Base-by-base conservation (phyloP, 2,888 invertebrate genomes). In the Torymus tubicola region DNA sequence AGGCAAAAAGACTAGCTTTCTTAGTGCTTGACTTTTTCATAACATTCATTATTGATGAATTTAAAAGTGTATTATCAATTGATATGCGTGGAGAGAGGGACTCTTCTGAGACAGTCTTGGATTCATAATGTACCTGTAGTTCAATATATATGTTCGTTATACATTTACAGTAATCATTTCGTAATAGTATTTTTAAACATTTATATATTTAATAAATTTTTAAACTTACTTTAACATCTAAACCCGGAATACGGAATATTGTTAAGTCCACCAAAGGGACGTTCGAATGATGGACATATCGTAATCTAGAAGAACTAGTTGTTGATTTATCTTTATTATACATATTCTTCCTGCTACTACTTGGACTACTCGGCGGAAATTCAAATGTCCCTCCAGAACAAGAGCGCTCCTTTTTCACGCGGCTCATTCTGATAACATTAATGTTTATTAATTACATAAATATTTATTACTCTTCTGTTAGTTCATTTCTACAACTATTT, bases 1-100 rank as follows among this genome's bases (percentile, higher is more conserved):
- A 99, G 0, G 97, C 96, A 92, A 98, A 96, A 84, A 99, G 92
- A 83, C 96, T 96, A 78, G 96, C 99, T 90, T 96, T 97, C 91
- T 97, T 99, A 77, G 93, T 94, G 84, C 95, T 95, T 77, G 93
- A 89, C 84, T 94, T 94, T 53, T 93, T 92, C 60, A 82, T 87
- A 52, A 83, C 85, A 24, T 83, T 84, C 5, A 85, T 83, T 24
- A 86, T 84, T 11, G 82, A 80, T 14, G 85, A 84, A 24, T 87
- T 86, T 11, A 91, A 87, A 76, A 90, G 91, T 12, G 88, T 84
- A 74, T 87, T 88, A n/a, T 91, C 91, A 2, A 88, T 85, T 12
- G 91, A 90, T 42, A 89, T 86, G 2, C 90, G 88, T 0, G 93
- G 93, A 0, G 93, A 92, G 0, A 91, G 87, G 0, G 92, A 92